phyloP scores from a whole-genome alignment of 2,888 invertebrate species.

The Clostera curtula region DNA sequence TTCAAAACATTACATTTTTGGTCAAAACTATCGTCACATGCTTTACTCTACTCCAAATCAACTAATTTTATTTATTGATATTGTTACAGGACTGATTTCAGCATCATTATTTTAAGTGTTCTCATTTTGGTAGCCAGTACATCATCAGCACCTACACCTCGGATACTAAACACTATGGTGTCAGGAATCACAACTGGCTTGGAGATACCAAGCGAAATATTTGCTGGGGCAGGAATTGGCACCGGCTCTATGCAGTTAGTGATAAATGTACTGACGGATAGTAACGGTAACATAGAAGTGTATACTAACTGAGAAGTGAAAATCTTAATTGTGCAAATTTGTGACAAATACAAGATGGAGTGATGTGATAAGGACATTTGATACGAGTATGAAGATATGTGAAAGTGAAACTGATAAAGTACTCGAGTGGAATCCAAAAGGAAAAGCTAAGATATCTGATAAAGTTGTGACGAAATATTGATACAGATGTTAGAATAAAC shows the following conservation, averaged over 20 bases:
- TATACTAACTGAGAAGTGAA: conserved; percentile 39
- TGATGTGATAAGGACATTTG: too few species aligned
- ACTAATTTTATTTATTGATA: not conserved
- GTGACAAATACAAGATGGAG: too few species aligned
- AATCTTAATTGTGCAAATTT: not conserved
- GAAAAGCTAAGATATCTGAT: too few species aligned
- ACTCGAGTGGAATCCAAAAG: too few species aligned
- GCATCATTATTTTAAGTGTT: conserved; percentile 26
- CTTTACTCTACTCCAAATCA: not conserved
- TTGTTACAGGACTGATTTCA: conserved; percentile 41
- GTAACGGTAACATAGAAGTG: conserved; percentile 59
- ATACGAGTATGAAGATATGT: too few species aligned
- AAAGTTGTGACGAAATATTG: too few species aligned
- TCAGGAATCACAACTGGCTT: conserved; percentile 55
- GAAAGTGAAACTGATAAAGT: too few species aligned
- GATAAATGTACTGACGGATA: conserved; percentile 59
- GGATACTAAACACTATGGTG: conserved; percentile 32
- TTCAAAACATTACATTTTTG: too few species aligned
- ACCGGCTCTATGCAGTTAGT: conserved; percentile 56
- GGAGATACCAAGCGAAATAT: conserved; percentile 50
- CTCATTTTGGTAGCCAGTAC: conserved; percentile 25
- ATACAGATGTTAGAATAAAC: too few species aligned
- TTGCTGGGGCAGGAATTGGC: conserved; percentile 44
- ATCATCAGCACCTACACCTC: conserved; percentile 39
- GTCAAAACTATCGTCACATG: too few species aligned